Evolutionary conservation across 1,140 invertebrate genomes (phyloP).

Genomic region (Andricus grossulariae): DNA sequence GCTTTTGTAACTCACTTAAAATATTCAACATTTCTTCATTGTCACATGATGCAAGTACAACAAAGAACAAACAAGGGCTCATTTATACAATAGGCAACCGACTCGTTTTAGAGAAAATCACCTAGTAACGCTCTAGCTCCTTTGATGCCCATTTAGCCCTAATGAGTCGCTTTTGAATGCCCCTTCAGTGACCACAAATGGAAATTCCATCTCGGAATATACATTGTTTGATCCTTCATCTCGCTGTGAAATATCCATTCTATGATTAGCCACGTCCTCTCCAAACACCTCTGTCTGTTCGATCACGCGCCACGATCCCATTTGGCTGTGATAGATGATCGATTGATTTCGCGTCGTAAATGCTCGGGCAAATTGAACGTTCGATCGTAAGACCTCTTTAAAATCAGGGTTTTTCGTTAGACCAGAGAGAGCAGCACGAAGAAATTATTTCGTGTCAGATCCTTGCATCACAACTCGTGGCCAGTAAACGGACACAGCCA

Average conservation of each 20-base stretch:
- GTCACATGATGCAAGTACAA: too few relatives aligned
- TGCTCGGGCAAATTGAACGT: background rate
- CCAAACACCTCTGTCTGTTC: constrained; percentile 29
- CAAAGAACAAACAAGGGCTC: too few relatives aligned
- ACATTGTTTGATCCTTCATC: background rate
- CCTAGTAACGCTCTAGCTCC: background rate
- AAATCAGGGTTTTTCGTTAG: background rate
- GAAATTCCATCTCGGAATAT: constrained; percentile 8
- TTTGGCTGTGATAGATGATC: constrained; percentile 35
- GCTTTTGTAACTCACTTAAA: too few relatives aligned
- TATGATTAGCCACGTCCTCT: constrained; percentile 35
- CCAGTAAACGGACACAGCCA: background rate
- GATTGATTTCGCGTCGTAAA: constrained; percentile 33
- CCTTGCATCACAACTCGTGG: constrained; percentile 17
- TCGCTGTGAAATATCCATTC: constrained; percentile 2
- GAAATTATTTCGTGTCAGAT: constrained; percentile 13
- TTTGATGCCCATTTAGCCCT: background rate
- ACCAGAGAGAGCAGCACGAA: constrained; percentile 21
- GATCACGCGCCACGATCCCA: constrained; percentile 24
- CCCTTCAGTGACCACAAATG: constrained; percentile 17
- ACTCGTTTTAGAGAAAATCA: too few relatives aligned
- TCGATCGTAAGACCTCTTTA: constrained; percentile 14
- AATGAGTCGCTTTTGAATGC: background rate
- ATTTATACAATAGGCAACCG: too few relatives aligned
- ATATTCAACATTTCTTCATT: too few relatives aligned